These are phyloP conservation scores for Lycaena phlaeas DNA, from an alignment of 2,888 invertebrate species.

Conservation along the genomic window DNA sequence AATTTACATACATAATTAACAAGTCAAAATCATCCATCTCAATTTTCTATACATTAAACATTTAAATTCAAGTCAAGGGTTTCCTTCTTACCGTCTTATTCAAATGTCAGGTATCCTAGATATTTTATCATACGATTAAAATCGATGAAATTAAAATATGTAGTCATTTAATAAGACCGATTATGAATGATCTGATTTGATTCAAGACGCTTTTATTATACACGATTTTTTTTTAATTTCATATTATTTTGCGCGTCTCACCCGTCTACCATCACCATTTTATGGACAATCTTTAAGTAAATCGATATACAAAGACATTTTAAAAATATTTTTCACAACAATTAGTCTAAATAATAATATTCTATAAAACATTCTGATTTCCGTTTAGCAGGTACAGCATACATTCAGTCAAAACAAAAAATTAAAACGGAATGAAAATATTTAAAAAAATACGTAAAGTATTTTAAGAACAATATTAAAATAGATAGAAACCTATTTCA, in stretches of 20 bases:
- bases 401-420: slow-evolving; percentile 47
- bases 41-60: slow-evolving; percentile 1
- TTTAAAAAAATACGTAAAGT: slow-evolving; percentile 65
- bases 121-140: no score
- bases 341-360: slow-evolving; percentile 24
- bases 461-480: slow-evolving; percentile 59
- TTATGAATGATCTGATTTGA: no score
- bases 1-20: background rate
- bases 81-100: no score
- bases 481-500: no score
- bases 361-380: slow-evolving; percentile 30
- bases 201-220: no score
- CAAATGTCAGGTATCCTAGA: no score
- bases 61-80: no score
- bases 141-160: no score
- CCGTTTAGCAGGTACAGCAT: slow-evolving; percentile 47
- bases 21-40: slow-evolving; percentile 3
- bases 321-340: slow-evolving; percentile 17
- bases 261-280: background rate
- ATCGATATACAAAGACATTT: background rate
- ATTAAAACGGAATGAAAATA: slow-evolving; percentile 64
- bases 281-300: background rate
- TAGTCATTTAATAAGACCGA: background rate
- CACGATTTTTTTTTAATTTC: no score
- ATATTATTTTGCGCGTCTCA: no score